Percentiles rank a stretch among this genome's conserved stretches.
These are phyloP conservation scores for Drosophila sechellia DNA, from an alignment of 1,140 invertebrate species.

Conservation along the genomic window DNA sequence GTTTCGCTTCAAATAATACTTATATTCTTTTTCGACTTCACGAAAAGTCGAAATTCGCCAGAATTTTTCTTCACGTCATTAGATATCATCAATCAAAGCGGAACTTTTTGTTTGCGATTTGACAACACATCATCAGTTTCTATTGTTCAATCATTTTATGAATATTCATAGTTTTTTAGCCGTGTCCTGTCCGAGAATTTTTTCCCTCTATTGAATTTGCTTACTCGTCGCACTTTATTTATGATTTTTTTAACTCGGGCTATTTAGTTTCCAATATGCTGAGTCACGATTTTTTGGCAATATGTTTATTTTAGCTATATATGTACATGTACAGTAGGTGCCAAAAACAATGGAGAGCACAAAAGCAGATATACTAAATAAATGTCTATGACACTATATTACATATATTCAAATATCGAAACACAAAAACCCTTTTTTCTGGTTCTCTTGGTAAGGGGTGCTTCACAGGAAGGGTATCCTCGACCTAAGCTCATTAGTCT, in stretches of 20 bases:
- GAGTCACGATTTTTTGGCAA: constrained; percentile 67
- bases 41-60: constrained; percentile 31
- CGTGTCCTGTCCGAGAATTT: constrained; percentile 28
- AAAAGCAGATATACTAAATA: too few relatives aligned
- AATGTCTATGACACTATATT: neutral
- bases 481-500: constrained; percentile 38
- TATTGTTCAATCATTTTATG: constrained; percentile 82
- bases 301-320: constrained; percentile 2
- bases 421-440: neutral
- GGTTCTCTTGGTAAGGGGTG: too few relatives aligned
- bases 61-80: constrained; percentile 53
- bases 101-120: constrained; percentile 56
- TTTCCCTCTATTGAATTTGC: constrained; percentile 63
- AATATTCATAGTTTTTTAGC: constrained; percentile 80
- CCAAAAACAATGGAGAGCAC: neutral
- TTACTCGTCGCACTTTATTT: constrained; percentile 66
- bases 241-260: constrained; percentile 52
- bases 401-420: neutral
- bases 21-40: constrained; percentile 51
- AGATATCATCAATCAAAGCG: constrained; percentile 67
- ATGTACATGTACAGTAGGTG: neutral
- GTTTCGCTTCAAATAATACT: constrained; percentile 57
- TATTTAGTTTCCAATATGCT: constrained; percentile 43
- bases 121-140: constrained; percentile 81
- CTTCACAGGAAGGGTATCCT: too few relatives aligned